Conservation (phyloP, 2,797 vertebrate genomes). For the Galago senegalensis region DNA sequence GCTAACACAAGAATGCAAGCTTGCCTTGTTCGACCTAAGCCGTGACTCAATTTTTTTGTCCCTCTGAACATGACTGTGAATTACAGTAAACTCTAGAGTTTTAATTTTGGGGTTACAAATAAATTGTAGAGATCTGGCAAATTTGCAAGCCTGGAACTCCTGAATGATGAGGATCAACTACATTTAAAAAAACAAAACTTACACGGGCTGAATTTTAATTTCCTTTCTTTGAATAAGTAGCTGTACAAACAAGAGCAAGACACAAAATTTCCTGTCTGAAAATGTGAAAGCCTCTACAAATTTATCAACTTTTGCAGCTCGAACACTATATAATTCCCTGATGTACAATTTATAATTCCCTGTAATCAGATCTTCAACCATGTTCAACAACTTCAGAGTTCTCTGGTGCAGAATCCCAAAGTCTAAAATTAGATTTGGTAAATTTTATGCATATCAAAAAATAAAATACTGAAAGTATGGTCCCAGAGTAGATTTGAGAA, state of each 20-base stretch:
- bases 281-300: neutral
- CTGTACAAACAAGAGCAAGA: neutral
- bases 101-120: neutral
- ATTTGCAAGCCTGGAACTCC: neutral
- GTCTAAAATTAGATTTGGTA: slow-evolving; percentile 16
- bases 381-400: neutral
- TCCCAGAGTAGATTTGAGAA: neutral
- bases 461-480: neutral
- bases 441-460: neutral
- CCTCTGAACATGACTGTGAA: neutral
- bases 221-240: slow-evolving; percentile 22
- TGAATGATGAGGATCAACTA: neutral
- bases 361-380: neutral
- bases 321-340: neutral
- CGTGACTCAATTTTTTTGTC: neutral
- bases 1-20: neutral
- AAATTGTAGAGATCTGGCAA: neutral
- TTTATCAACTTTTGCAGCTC: neutral
- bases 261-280: neutral
- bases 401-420: neutral
- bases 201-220: neutral
- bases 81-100: neutral
- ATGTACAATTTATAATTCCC: neutral
- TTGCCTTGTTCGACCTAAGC: neutral
- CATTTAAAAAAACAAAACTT: neutral